Base-by-base conservation (phyloP, 2,113 vertebrate species). In the Cathartes aura region DNA sequence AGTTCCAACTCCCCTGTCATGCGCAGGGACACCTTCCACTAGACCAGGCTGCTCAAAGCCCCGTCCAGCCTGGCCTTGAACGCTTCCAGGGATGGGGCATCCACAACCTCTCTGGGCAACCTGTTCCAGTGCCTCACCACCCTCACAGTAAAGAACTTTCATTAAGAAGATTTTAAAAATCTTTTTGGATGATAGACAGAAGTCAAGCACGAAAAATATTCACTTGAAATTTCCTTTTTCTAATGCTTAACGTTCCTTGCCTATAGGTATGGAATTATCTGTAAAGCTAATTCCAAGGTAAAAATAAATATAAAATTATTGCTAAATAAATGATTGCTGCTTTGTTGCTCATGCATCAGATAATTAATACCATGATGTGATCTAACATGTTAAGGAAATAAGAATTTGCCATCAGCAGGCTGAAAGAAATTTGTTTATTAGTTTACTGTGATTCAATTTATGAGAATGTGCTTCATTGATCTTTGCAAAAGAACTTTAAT, bases 401-500 rank as follows among this genome's bases (percentile, higher is more conserved):
- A 95, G 96, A 96, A 98, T 97, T 98, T 98, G 74, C 97, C 95
- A 98, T 96, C 90, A 97, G 62, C 75, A 85, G 64, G 81, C 92
- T 97, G 95, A 96, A 97, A 97, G 93, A 97, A 98, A 97, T 98
- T 98, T 98, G 98, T 98, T 98, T 98, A 98, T 98, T 98, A 98
- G 97, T 98, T 98, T 97, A 92, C 93, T 82, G 92, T 98, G 97
- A 98, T 98, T 98, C 98, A 98, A 97, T 98, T 98, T 98, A 97
- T 97, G 96, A 98, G 97, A 98, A 93, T 98, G 97, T 98, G 98
- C 98, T 98, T 98, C 98, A 98, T 94, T 98, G 98, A 98, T 98
- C 98, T 98, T 98, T 98, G 98, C 95, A 97, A 97, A 98, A 97
- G 97, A 98, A 98, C 95, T 98, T 98, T 98, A 98, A 98, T 98